Evolutionary conservation across 2,888 invertebrate genomes (phyloP), one percentile per base, ranked within the genome.

Genomic region (Harpalus rubripes): DNA sequence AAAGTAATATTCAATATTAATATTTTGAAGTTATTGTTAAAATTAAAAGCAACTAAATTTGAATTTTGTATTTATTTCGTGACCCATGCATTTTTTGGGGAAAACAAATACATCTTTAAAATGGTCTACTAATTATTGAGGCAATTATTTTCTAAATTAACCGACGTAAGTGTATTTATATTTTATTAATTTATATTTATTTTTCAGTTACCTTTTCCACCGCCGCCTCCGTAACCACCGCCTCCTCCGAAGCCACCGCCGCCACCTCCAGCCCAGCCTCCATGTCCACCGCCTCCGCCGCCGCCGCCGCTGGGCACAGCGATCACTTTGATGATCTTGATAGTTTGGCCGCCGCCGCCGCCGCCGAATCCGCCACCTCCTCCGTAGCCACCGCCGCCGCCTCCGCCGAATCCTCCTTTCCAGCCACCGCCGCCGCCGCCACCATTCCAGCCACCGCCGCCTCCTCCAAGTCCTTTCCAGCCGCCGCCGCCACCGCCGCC

Each of bases 281-380:
- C 78, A 52, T 58, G 78, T 76, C 86, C 86, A 39, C 86, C 86
- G 22, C 86, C 86, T 44, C 88, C 88, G 39, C 88, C 88, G 32
- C 88, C 87, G 63, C 88, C 88, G 59, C 88, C 87, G 87, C 88
- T 87, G n/a, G 88, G 88, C 3, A 88, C 32, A 32, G 79, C 88
- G 82, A 88, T 87, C 61, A 88, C 87, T 86, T 89, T 88, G 63
- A 89, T 88, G 63, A 89, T 87, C 85, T 88, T 89, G 7, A 88
- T 87, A 74, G 87, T 87, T 74, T 86, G 81, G 85, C 72, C 85
- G 16, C 86, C 86, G 84, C 65, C 85, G 56, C 87, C 87, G n/a
- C 87, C 32, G 10, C 86, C 84, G n/a, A 32, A 32, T 1, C 32
- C 32, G 32, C 32, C 32, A 32, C 32, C 32, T 61, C 87, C 81